phyloP scores from a whole-genome alignment of 2,113 vertebrate species.

The Hippocampus comes region DNA sequence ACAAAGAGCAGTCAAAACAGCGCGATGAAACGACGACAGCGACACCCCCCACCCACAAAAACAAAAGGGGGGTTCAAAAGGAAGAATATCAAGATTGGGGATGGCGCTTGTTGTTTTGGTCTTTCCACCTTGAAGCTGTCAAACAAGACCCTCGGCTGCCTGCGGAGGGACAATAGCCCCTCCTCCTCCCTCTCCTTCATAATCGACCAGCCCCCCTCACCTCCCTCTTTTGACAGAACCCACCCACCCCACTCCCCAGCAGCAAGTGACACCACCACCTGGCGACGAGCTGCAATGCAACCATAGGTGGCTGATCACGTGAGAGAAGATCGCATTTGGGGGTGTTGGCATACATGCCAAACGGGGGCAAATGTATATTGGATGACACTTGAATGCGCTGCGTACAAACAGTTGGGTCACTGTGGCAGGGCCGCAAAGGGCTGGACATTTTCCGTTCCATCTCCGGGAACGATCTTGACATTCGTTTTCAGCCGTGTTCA shows the following conservation, averaged over 20 bases:
- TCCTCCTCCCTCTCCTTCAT: constrained; percentile 50
- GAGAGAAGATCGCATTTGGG: not conserved
- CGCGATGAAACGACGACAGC: constrained; percentile 68
- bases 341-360: not conserved
- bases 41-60: constrained; percentile 24
- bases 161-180: constrained; percentile 64
- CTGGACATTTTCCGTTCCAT: not conserved
- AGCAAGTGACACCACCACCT: constrained; percentile 32
- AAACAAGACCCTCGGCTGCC: constrained; percentile 75
- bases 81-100: constrained; percentile 51
- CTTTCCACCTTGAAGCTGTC: constrained; percentile 82
- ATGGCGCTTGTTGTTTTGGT: constrained; percentile 75
- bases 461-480: not conserved
- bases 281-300: constrained; percentile 38
- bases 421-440: not conserved
- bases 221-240: not conserved
- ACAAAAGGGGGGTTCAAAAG: constrained; percentile 12
- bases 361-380: not conserved
- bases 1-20: constrained; percentile 44
- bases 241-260: not conserved
- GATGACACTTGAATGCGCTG: not conserved
- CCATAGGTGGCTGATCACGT: not conserved
- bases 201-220: constrained; percentile 19
- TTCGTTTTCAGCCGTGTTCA: not conserved
- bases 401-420: not conserved